phyloP scores from a whole-genome alignment of 2,888 invertebrate genomes.

The Pammene fasciana region DNA sequence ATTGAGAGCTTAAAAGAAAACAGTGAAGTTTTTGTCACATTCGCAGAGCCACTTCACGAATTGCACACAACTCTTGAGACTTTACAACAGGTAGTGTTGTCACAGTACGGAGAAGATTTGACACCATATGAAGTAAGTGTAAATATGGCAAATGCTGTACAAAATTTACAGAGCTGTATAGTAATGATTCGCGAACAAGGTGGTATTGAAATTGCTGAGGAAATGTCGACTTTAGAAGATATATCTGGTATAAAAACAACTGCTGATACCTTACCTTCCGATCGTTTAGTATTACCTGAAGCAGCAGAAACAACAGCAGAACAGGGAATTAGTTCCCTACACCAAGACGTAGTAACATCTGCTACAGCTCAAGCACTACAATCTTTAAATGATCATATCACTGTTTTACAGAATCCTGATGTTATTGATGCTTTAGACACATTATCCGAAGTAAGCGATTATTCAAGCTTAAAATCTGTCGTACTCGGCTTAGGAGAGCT shows the following conservation, averaged over 20 bases:
- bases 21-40: slow-evolving; percentile 60
- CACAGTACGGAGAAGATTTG: slow-evolving; percentile 67
- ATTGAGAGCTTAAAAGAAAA: slow-evolving; percentile 61
- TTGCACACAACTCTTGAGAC: slow-evolving; percentile 72
- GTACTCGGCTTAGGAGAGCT: slow-evolving; percentile 61
- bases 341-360: slow-evolving; percentile 51
- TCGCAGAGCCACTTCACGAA: slow-evolving; percentile 76
- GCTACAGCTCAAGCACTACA: slow-evolving; percentile 68
- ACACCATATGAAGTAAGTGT: slow-evolving; percentile 57
- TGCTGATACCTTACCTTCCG: slow-evolving; percentile 73
- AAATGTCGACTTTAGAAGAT: slow-evolving; percentile 83
- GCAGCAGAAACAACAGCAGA: slow-evolving; percentile 58
- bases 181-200: slow-evolving; percentile 75
- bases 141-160: slow-evolving; percentile 67
- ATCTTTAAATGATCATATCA: slow-evolving; percentile 66
- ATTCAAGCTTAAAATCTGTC: slow-evolving; percentile 66
- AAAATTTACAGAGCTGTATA: slow-evolving; percentile 74
- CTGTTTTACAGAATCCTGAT: slow-evolving; percentile 64
- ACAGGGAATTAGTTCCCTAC: slow-evolving; percentile 50
- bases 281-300: slow-evolving; percentile 62
- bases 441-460: slow-evolving; percentile 67
- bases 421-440: slow-evolving; percentile 67
- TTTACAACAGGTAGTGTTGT: slow-evolving; percentile 74
- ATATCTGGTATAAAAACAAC: slow-evolving; percentile 83
- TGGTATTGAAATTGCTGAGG: slow-evolving; percentile 75